Evolutionary conservation across 2,797 vertebrate genomes (phyloP).

Genomic region (Podarcis lilfordi): DNA sequence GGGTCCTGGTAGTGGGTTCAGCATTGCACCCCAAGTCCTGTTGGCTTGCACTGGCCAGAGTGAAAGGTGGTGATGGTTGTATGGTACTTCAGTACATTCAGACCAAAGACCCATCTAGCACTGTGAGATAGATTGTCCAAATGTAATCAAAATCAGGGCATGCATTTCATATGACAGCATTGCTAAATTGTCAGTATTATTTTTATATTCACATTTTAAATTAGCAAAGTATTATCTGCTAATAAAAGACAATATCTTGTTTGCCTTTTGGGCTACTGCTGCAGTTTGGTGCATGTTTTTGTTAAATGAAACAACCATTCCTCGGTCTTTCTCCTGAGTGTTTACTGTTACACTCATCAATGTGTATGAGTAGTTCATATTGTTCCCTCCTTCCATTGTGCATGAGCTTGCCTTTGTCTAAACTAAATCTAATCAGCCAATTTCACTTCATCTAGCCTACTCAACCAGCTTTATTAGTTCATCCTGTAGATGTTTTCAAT

Average conservation of each 20-base stretch:
- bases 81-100: too few species aligned
- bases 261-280: neutral
- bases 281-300: neutral
- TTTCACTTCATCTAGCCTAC: neutral
- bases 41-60: too few species aligned
- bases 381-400: neutral
- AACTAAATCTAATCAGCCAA: neutral
- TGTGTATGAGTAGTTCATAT: neutral
- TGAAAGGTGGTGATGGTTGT: too few species aligned
- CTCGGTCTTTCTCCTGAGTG: neutral
- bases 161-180: neutral
- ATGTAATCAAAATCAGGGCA: rapidly evolving
- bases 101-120: neutral
- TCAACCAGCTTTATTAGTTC: neutral
- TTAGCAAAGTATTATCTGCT: neutral
- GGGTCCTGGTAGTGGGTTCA: too few species aligned
- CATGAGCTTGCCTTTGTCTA: rapidly evolving
- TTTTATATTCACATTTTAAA: neutral
- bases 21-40: too few species aligned
- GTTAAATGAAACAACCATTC: neutral
- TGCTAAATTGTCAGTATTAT: neutral
- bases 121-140: neutral
- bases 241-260: neutral
- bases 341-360: neutral
- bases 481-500: neutral